Evolutionary conservation across 2,113 vertebrate genomes (phyloP), one percentile per base, ranked within the genome.

Genomic region (Lophotis ruficrista): DNA sequence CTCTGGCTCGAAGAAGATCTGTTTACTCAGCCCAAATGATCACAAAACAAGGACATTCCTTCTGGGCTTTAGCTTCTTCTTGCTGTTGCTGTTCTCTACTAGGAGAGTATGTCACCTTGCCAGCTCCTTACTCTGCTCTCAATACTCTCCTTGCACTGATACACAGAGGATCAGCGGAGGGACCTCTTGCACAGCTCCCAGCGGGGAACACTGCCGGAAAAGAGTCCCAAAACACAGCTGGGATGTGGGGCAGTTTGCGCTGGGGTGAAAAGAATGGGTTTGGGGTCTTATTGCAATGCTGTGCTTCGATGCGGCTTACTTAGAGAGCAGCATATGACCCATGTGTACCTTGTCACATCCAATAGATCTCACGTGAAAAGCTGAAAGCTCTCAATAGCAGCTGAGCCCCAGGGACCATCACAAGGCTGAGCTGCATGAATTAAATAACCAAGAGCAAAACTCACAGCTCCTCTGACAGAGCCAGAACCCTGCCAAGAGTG

Each of bases 291-390:
- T 19, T 68, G 79, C 2, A 4, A 33, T n/a, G 30, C 28, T 68
- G 61, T 35, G 27, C 41, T 76, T 96, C 48, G 62, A 82, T 22
- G 57, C 38, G 45, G 30, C 30, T 92, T 83, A 51, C 83, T 95
- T 33, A 66, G 51, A 83, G 83, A 78, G 76, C 51, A 60, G 76
- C 76, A 62, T 84, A 61, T 85, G 89, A 94, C 89, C 53, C 73
- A n/a, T 87, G 89, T 58, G 61, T 93, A 82, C 61, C 87, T 92
- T 94, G 95, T 95, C 96, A 94, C 61, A 87, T 89, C 87, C 45
- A 35, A 92, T 93, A 93, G 73, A 92, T 47, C 24, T 91, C 61
- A 33, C 1, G 2, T 61, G 81, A 70, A 89, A 90, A 93, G 91
- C 73, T 85, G 77, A 93, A 96, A 94, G 89, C 65, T 93, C 70